phyloP scores from a whole-genome alignment of 2,888 invertebrate species.

The Synanthedon myopaeformis region DNA sequence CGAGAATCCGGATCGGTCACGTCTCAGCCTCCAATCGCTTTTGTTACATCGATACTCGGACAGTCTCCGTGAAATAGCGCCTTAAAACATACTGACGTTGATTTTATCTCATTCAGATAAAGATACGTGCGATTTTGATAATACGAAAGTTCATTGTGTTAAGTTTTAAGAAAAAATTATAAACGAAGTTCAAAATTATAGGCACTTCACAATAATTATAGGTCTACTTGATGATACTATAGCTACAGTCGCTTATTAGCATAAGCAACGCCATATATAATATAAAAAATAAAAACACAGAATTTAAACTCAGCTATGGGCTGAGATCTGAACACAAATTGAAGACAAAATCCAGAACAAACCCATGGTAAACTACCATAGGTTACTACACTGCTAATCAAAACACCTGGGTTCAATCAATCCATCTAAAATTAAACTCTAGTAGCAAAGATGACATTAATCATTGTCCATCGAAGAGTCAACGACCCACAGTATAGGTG shows the following conservation, averaged over 20 bases:
- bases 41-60: neutral
- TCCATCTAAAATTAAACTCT: neutral
- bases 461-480: slow-evolving; percentile 12
- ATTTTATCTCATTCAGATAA: neutral
- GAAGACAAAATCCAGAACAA: too few relatives aligned
- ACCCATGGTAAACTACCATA: neutral
- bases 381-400: neutral
- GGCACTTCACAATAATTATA: too few relatives aligned
- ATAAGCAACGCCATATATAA: too few relatives aligned
- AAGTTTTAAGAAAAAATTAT: too few relatives aligned
- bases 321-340: too few relatives aligned
- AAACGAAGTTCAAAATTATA: too few relatives aligned
- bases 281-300: too few relatives aligned
- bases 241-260: too few relatives aligned
- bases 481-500: slow-evolving; percentile 13
- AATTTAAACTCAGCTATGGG: too few relatives aligned
- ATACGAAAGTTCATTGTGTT: neutral
- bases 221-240: too few relatives aligned
- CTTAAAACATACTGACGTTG: neutral
- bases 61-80: neutral
- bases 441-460: neutral
- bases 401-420: neutral
- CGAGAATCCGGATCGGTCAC: slow-evolving; percentile 39
- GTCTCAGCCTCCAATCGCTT: slow-evolving; percentile 14
- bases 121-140: neutral